Percentiles rank a stretch among this genome's conserved stretches.
Conservation (phyloP, 2,888 invertebrate species). For the Lycocerus yunnanus region DNA sequence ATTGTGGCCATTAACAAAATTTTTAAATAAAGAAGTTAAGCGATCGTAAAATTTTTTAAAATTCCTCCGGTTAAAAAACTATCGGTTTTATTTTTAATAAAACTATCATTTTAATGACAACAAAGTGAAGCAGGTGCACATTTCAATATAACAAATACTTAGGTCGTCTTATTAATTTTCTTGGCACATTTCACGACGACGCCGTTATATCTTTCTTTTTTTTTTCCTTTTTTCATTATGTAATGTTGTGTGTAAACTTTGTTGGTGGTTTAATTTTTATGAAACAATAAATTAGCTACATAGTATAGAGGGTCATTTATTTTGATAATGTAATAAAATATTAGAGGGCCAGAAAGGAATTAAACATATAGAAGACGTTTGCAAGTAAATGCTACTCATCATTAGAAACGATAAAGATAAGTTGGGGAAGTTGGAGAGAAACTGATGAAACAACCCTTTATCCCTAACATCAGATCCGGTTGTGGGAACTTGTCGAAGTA, state of each 20-base stretch:
- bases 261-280: not conserved
- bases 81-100: conserved; percentile 1
- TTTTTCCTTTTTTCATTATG: not conserved
- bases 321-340: not conserved
- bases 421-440: conserved; percentile 43
- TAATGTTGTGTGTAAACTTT: not conserved
- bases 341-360: not conserved
- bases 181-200: not conserved
- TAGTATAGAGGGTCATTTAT: not conserved
- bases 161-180: conserved; percentile 1
- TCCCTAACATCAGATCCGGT: conserved; percentile 52
- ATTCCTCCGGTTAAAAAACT: not conserved
- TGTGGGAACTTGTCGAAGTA: conserved; percentile 51
- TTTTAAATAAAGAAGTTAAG: not conserved
- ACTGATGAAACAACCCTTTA: conserved; percentile 53
- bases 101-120: not conserved
- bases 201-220: not conserved
- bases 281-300: not conserved
- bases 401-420: conserved; percentile 46
- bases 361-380: conserved; percentile 5
- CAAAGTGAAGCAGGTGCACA: not conserved
- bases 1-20: not conserved
- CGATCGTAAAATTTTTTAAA: not conserved
- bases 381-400: conserved; percentile 27
- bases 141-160: conserved; percentile 4